phyloP scores from a whole-genome alignment of 2,888 invertebrate species.

The Keiferia lycopersicella region DNA sequence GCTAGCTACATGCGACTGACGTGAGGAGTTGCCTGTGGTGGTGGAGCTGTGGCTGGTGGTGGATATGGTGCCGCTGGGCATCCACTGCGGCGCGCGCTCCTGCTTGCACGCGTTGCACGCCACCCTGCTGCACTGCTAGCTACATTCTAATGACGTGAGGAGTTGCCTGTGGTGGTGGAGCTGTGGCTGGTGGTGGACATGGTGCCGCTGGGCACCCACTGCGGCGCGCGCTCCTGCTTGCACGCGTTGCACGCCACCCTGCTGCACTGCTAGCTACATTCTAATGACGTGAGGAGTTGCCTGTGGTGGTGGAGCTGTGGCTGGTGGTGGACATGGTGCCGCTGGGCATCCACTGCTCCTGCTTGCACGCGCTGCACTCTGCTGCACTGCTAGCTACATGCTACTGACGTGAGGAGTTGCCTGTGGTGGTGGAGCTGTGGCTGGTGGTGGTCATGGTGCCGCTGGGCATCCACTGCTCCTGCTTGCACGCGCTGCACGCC shows the following conservation, averaged over 20 bases:
- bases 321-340: conserved; percentile 78
- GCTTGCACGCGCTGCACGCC: conserved; percentile 8
- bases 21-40: neutral
- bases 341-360: conserved; percentile 67
- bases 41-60: neutral
- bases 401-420: conserved; percentile 81
- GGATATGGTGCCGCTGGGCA: neutral
- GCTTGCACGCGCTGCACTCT: conserved; percentile 5
- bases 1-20: neutral
- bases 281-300: conserved; percentile 81
- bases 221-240: neutral
- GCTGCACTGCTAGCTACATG: neutral
- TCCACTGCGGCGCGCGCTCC: neutral
- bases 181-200: neutral
- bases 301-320: conserved; percentile 82
- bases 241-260: neutral
- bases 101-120: too few species aligned
- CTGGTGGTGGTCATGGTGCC: conserved; percentile 78
- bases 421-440: conserved; percentile 82
- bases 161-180: neutral
- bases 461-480: conserved; percentile 67
- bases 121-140: neutral
- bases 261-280: neutral
- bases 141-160: neutral
- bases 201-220: neutral